Percentiles rank a stretch among this genome's conserved stretches.
These are phyloP conservation scores for Pollenia griseotomentosa DNA, from an alignment of 2,888 invertebrate species.

Conservation along the genomic window DNA sequence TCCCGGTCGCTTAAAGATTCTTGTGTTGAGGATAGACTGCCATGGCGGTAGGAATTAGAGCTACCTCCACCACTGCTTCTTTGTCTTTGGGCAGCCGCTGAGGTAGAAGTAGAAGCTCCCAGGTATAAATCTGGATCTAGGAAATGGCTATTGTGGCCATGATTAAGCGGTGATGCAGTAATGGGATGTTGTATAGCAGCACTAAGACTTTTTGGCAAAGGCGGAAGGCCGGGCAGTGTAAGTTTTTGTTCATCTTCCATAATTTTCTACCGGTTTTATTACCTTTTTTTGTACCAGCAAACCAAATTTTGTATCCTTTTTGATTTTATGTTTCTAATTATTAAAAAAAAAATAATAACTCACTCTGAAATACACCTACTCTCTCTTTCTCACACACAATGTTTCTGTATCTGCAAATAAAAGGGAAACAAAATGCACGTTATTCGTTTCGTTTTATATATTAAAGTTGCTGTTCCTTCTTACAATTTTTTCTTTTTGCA, in stretches of 20 bases:
- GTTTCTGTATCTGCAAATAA: slow-evolving; percentile 17
- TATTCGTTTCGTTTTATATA: slow-evolving; percentile 10
- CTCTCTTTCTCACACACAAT: slow-evolving; percentile 41
- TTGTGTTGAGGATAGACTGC: slow-evolving; percentile 82
- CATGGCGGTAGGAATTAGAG: slow-evolving; percentile 78
- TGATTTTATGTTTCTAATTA: slow-evolving; percentile 25
- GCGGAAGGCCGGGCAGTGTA: slow-evolving; percentile 88
- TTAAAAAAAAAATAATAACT: not conserved
- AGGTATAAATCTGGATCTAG: slow-evolving; percentile 77
- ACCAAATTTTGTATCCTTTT: slow-evolving; percentile 25
- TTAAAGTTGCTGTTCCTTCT: not conserved
- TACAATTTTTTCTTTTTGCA: slow-evolving; percentile 32
- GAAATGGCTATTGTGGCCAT: slow-evolving; percentile 60
- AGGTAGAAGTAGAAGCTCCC: slow-evolving; percentile 80
- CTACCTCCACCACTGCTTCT: slow-evolving; percentile 45
- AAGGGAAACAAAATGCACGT: slow-evolving; percentile 5
- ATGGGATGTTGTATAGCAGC: slow-evolving; percentile 85
- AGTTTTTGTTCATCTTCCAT: slow-evolving; percentile 73
- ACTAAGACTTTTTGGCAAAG: slow-evolving; percentile 94
- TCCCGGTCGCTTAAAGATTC: slow-evolving; percentile 83
- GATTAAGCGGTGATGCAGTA: slow-evolving; percentile 77
- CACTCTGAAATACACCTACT: not conserved
- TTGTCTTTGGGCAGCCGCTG: slow-evolving; percentile 75
- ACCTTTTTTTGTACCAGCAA: slow-evolving; percentile 36
- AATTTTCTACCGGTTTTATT: slow-evolving; percentile 61